Evolutionary conservation across 2,888 invertebrate species (phyloP).

Genomic region (Chrysopilus asiliformis): DNA sequence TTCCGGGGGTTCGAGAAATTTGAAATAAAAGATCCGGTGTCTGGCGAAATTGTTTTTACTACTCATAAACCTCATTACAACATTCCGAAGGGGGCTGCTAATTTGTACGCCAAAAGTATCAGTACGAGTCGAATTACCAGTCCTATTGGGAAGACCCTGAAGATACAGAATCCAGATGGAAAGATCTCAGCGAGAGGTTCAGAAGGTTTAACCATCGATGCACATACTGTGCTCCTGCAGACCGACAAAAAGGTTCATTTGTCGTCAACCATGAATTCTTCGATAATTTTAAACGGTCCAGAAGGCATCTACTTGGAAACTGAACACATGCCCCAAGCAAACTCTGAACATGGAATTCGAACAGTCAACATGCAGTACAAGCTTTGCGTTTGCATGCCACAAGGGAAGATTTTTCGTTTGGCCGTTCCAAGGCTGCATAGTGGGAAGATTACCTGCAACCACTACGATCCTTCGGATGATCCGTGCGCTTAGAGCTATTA

Average conservation of each 20-base stretch:
- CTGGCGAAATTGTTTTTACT: conserved; percentile 56
- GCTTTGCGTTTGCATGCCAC: conserved; percentile 82
- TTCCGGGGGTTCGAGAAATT: conserved; percentile 56
- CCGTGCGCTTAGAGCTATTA: conserved; percentile 27
- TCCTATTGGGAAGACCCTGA: conserved; percentile 52
- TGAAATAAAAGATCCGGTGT: conserved; percentile 50
- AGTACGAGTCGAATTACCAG: conserved; percentile 61
- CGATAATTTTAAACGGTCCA: conserved; percentile 52
- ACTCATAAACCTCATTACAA: conserved; percentile 59
- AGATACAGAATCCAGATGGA: conserved; percentile 52
- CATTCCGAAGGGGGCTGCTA: conserved; percentile 52
- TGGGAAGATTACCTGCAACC: conserved; percentile 30
- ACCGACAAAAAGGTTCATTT: conserved; percentile 69
- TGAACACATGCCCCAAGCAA: conserved; percentile 54
- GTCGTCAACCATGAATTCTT: conserved; percentile 63
- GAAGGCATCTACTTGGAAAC: conserved; percentile 60
- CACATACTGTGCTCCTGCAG: conserved; percentile 55
- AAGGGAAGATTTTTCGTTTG: conserved; percentile 68
- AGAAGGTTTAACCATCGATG: conserved; percentile 62
- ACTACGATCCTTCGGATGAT: conserved; percentile 29
- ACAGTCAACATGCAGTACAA: conserved; percentile 56
- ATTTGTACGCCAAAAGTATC: conserved; percentile 49
- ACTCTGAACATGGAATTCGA: conserved; percentile 34
- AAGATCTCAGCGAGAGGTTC: conserved; percentile 57
- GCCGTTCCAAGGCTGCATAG: conserved; percentile 45